Conservation (phyloP, 2,888 invertebrate species). For the Chelonus formosanus region DNA sequence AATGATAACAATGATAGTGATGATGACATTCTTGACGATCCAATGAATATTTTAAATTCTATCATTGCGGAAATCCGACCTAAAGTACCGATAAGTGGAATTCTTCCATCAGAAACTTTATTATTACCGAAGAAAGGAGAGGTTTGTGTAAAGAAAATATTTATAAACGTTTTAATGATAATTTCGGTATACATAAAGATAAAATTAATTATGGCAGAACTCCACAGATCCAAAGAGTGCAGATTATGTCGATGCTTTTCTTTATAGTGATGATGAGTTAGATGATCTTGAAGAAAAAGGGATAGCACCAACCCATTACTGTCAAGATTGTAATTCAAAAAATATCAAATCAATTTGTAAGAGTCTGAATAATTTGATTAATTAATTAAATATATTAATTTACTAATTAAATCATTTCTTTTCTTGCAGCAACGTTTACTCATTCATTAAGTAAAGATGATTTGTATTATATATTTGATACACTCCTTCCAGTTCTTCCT, state of each 20-base stretch:
- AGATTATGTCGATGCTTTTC: constrained; percentile 75
- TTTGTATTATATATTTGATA: constrained; percentile 72
- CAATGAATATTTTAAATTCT: constrained; percentile 41
- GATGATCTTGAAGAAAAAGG: constrained; percentile 69
- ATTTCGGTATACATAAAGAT: background rate
- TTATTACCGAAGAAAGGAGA: constrained; percentile 47
- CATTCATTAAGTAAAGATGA: constrained; percentile 73
- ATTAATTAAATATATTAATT: constrained; percentile 32
- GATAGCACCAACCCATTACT: constrained; percentile 66
- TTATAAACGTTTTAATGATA: background rate
- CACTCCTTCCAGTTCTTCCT: constrained; percentile 70
- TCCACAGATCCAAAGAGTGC: constrained; percentile 68
- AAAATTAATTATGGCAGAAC: constrained; percentile 62
- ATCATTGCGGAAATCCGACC: constrained; percentile 47
- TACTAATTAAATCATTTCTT: background rate
- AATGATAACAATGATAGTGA: constrained; percentile 35
- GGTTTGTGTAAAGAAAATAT: constrained; percentile 39
- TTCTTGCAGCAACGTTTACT: constrained; percentile 69
- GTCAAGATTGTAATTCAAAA: constrained; percentile 67
- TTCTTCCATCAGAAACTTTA: constrained; percentile 51
- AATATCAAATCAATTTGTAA: constrained; percentile 67
- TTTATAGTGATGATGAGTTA: constrained; percentile 73
- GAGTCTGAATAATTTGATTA: constrained; percentile 49
- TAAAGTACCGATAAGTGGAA: constrained; percentile 48
- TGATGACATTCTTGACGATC: constrained; percentile 45